phyloP scores from a whole-genome alignment of 2,113 vertebrate species.

The Ceyx melanurus region DNA sequence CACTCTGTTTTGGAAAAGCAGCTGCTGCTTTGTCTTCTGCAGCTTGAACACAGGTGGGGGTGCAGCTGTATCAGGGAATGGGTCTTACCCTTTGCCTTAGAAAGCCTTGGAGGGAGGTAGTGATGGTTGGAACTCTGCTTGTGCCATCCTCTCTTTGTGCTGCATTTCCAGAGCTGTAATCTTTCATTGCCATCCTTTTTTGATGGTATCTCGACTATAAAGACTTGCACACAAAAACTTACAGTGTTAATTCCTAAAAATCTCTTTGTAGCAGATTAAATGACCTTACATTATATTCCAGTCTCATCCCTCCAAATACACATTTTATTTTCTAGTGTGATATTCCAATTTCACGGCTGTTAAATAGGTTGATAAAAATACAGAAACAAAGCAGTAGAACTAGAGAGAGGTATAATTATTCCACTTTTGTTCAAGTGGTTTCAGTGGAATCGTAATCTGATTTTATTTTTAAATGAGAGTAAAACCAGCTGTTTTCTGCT shows the following conservation, averaged over 20 bases:
- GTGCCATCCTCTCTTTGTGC: neutral
- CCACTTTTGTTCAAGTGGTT: constrained; percentile 12
- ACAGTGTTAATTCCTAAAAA: constrained; percentile 7
- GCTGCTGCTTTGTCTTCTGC: neutral
- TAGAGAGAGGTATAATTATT: constrained; percentile 6
- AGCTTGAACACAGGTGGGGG: neutral
- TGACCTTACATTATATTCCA: neutral
- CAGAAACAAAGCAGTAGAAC: neutral
- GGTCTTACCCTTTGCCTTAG: neutral
- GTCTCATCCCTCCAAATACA: neutral
- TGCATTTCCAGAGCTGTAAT: neutral
- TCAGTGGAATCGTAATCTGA: neutral
- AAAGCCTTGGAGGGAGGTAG: neutral
- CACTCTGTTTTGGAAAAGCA: neutral
- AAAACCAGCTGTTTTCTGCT: neutral
- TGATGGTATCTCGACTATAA: neutral
- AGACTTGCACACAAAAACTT: neutral
- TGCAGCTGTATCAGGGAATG: neutral
- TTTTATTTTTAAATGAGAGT: neutral
- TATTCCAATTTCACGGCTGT: neutral
- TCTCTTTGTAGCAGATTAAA: neutral
- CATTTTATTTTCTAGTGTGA: neutral
- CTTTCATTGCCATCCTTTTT: neutral
- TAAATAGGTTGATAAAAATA: constrained; percentile 21
- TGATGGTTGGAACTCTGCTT: neutral